Base-by-base conservation (phyloP, 2,888 invertebrate species). In the Himalopsyche tibetana region DNA sequence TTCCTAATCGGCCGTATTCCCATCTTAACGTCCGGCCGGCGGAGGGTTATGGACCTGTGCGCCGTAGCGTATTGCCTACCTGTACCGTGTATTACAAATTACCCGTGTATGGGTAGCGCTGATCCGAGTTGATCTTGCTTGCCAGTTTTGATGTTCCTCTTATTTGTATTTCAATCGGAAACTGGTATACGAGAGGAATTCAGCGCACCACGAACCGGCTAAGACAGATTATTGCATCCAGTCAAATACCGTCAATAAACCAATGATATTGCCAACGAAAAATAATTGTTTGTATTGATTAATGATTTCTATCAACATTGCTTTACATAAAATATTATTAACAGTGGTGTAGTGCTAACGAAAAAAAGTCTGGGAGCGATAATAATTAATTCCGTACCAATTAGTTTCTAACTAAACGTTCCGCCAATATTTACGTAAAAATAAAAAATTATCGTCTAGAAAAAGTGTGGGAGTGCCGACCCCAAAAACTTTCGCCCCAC, bases 61-160 rank as follows among this genome's bases (percentile, higher is more conserved):
- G 19, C 28, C 2, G 63, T 63, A 28, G 28, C 63, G 19, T 63
- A 63, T 63, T 28, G 63, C 63, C n/a, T 63, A 63, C 63, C 63
- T 63, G 63, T 63, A 11, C 63, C 19, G 2, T 28, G 63, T 63
- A 28, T 63, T 19, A 63, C 63, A 63, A 63, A 63, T 63, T 63
- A 28, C 63, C 63, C 11, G 19, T 63, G 63, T 63, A 28, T 63
- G n/a, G 19, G 63, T 63, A 28, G 63, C 83, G 83, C 28, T 83
- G 81, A 86, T 84, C 86, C 81, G 82, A 38, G 82, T 69, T 81
- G 82, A 86, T 86, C 86, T 86, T 84, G 80, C 81, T 74, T 82
- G 80, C 84, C 84, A 80, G 86, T 86, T 86, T 55, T 63, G 63
- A 63, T 63, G 63, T 63, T 63, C 63, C 19, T 56, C 56, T 17